Percentiles rank a stretch among this genome's conserved stretches.
Conservation (phyloP, 2,113 vertebrate species). For the Leuciscus idus region DNA sequence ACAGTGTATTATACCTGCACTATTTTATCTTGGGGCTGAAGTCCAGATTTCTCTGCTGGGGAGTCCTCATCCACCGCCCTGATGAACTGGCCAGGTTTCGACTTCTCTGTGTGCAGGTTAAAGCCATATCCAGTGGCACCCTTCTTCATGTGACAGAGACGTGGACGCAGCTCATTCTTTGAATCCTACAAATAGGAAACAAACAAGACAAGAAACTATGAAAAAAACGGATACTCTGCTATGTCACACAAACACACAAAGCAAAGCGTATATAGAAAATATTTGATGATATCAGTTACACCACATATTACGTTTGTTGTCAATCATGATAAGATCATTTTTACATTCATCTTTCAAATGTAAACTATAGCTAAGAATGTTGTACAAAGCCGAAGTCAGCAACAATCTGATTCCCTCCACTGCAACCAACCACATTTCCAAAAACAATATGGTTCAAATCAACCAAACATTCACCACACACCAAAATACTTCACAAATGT, state of each 20-base stretch:
- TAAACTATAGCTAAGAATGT: neutral
- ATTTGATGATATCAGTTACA: neutral
- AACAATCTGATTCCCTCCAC: neutral
- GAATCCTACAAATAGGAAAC: constrained; percentile 39
- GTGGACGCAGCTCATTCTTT: constrained; percentile 79
- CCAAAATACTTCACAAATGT: neutral
- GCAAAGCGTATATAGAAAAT: neutral
- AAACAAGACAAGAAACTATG: neutral
- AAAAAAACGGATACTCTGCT: neutral
- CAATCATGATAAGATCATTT: neutral
- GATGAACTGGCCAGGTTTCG: constrained; percentile 92
- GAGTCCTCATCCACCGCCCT: constrained; percentile 91
- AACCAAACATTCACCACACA: neutral
- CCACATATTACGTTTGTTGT: neutral
- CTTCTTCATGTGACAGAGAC: constrained; percentile 89
- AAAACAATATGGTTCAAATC: neutral
- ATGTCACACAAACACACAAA: neutral
- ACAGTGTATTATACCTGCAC: constrained; percentile 80
- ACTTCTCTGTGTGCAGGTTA: constrained; percentile 96
- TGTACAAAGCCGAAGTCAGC: neutral
- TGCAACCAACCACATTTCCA: neutral
- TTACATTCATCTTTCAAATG: neutral
- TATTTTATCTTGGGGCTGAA: constrained; percentile 89
- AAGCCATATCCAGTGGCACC: constrained; percentile 91
- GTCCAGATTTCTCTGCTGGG: constrained; percentile 83